phyloP scores from a whole-genome alignment of 2,113 vertebrate species.

The Oryzias curvinotus region DNA sequence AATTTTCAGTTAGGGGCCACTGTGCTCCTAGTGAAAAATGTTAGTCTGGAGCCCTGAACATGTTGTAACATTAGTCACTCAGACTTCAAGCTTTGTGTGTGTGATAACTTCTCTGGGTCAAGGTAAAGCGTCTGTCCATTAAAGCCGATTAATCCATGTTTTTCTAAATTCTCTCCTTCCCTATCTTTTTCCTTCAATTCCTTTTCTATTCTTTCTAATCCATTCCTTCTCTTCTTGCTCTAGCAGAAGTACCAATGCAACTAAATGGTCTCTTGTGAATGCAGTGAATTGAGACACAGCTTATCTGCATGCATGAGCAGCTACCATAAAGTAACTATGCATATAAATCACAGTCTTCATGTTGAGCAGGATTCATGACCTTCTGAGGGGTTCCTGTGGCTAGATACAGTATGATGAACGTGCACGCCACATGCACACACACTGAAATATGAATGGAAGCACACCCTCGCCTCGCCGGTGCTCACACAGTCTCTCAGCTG shows the following conservation, averaged over 20 bases:
- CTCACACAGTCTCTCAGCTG: constrained; percentile 11
- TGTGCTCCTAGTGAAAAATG: no score
- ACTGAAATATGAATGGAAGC: constrained; percentile 4
- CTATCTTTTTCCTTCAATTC: constrained; percentile 1
- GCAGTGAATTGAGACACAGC: constrained; percentile 61
- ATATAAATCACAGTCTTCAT: constrained; percentile 61
- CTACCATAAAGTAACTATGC: constrained; percentile 61
- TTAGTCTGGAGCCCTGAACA: no score
- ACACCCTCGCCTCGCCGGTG: constrained; percentile 15
- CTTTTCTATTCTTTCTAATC: constrained; percentile 2
- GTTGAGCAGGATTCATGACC: constrained; percentile 52
- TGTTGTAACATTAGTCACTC: constrained; percentile 26
- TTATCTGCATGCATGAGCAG: constrained; percentile 67
- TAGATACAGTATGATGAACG: constrained; percentile 36
- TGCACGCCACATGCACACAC: background rate
- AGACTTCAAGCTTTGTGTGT: constrained; percentile 12
- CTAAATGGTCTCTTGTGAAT: constrained; percentile 63
- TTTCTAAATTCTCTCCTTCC: constrained; percentile 12
- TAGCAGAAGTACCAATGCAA: constrained; percentile 28
- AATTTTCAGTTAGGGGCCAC: no score
- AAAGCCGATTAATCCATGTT: constrained; percentile 51
- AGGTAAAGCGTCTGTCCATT: constrained; percentile 42
- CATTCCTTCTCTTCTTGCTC: no score
- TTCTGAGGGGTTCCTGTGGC: constrained; percentile 53
- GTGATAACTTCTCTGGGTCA: constrained; percentile 40